Evolutionary conservation across 2,797 vertebrate species (phyloP), one percentile per base, ranked within the genome.

Genomic region (Urophycis tenuis): DNA sequence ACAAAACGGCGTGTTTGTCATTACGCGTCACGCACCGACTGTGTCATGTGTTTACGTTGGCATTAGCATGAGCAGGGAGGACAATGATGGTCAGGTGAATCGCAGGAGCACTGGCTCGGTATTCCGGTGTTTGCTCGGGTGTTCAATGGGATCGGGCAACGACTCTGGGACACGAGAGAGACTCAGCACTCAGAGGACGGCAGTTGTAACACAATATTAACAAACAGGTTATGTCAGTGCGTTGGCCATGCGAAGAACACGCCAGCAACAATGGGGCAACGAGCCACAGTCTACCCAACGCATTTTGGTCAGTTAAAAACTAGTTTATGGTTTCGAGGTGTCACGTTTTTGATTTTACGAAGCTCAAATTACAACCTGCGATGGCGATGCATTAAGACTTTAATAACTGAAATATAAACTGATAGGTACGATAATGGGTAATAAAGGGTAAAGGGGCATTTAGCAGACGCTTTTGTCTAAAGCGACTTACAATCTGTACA

Each of bases 31-130:
- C 89, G 80, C 84, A 83, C 77, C 80, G 69, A 3, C 74, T 34
- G 70, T 73, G 34, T 80, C 71, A 84, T 82, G 82, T 87, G 81
- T 90, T 90, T 90, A 80, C 85, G 39, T 5, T 88, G 30, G 84
- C 81, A 83, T 88, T 86, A 81, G 32, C 75, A 53, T 25, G 31
- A 88, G 81, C 85, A 88, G 82, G 82, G 77, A 22, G 29, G 67
- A 70, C 67, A 32, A 70, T 70, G 67, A 70, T 9, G 11, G 31
- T 70, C 25, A 14, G 29, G 31, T 12, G 25, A 70, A 30, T 29
- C 67, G 15, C 25, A 70, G 29, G 1, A 31, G 22, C 10, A 60
- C 22, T 5, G 22, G 53, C 6, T 60, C 7, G 53, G 22, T 60
- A 25, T 25, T n/a, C 7, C 53, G 19, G 2, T 25, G 53, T 60